Percentiles rank a stretch among this genome's conserved stretches.
phyloP scores from a whole-genome alignment of 1,140 invertebrate genomes.

The Pteromalus puparum region DNA sequence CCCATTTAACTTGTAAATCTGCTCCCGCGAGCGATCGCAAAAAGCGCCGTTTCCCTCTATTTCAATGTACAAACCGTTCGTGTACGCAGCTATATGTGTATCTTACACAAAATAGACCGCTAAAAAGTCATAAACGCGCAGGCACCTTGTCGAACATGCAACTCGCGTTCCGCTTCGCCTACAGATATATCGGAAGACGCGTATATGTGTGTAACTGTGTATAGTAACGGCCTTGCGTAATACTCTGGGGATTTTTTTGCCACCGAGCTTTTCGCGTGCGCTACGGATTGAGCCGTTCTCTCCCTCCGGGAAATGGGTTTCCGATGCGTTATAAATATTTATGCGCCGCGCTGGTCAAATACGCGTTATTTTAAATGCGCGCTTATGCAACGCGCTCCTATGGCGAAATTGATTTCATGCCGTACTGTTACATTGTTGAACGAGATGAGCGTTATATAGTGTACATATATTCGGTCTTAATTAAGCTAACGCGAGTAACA shows the following conservation, averaged over 20 bases:
- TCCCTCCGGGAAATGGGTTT: not conserved
- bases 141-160: not conserved
- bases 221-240: not conserved
- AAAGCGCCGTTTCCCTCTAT: not conserved
- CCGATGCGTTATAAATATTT: slow-evolving; percentile 7
- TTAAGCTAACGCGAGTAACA: not conserved
- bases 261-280: not conserved
- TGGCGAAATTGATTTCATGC: not conserved
- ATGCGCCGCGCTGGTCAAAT: not conserved
- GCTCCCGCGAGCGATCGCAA: not conserved
- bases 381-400: not conserved
- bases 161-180: not conserved
- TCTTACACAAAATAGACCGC: not conserved
- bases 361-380: not conserved
- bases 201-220: not conserved
- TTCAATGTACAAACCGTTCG: not conserved
- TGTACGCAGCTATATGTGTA: too few relatives aligned
- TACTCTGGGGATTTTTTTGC: not conserved
- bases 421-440: not conserved
- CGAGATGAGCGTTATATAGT: not conserved
- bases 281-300: not conserved
- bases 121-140: not conserved
- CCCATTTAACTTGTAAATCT: not conserved
- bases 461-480: not conserved
- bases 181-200: not conserved